Evolutionary conservation across 1,140 invertebrate species (phyloP).

Genomic region (Gonatopus flavifemur): DNA sequence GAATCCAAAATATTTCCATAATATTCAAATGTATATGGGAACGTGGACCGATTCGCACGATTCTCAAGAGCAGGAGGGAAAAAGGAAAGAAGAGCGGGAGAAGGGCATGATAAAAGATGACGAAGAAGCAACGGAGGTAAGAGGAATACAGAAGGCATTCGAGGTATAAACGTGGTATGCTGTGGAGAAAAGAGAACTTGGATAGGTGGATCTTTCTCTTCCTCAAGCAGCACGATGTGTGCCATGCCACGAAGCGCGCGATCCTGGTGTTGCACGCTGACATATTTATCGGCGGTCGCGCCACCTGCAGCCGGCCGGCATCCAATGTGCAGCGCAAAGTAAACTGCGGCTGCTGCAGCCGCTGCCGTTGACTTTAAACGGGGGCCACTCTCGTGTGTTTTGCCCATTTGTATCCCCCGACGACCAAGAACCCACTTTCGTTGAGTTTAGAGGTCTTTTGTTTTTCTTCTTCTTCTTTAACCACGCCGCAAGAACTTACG

Average conservation of each 20-base stretch:
- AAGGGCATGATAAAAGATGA: conserved; percentile 1
- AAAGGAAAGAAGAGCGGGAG: conserved; percentile 5
- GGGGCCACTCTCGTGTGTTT: conserved; percentile 18
- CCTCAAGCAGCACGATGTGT: conserved; percentile 15
- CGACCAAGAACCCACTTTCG: conserved; percentile 30
- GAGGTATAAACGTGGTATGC: conserved; percentile 23
- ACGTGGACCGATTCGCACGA: conserved; percentile 19
- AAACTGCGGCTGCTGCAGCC: not conserved
- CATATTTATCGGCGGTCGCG: conserved; percentile 55
- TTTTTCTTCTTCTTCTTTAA: not conserved
- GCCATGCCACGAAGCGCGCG: too few relatives aligned
- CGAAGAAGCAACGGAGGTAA: not conserved
- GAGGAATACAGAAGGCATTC: not conserved
- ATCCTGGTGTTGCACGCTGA: conserved; percentile 53
- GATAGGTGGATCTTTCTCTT: too few relatives aligned
- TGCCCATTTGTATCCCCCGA: conserved; percentile 38
- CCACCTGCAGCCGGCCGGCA: conserved; percentile 53
- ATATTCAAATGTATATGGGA: conserved; percentile 39
- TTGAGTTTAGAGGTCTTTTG: conserved; percentile 29
- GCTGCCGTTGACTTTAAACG: too few relatives aligned
- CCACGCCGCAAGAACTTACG: conserved; percentile 12
- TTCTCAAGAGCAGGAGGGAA: not conserved
- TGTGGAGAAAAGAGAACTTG: too few relatives aligned
- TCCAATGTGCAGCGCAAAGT: conserved; percentile 44
- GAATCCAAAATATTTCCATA: conserved; percentile 45